These are phyloP conservation scores for Sylvilagus floridanus DNA, from an alignment of 2,797 vertebrate genomes.

Conservation along the genomic window DNA sequence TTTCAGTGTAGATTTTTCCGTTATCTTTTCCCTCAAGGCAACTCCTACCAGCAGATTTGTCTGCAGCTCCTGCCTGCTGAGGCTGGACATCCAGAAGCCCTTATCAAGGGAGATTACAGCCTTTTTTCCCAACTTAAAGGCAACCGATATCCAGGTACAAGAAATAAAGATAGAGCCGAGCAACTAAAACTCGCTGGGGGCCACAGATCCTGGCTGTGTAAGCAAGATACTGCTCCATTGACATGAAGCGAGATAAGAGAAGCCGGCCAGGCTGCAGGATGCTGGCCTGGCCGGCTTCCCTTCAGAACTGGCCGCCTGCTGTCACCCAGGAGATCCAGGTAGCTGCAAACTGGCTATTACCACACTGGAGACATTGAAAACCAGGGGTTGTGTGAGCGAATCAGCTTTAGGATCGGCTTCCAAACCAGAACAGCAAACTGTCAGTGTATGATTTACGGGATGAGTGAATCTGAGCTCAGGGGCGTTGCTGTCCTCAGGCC, in stretches of 20 bases:
- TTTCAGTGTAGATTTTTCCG: slow-evolving; percentile 82
- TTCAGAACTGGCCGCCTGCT: background rate
- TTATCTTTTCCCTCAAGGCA: slow-evolving; percentile 84
- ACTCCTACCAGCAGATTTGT: slow-evolving; percentile 81
- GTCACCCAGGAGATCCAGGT: background rate
- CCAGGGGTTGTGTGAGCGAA: background rate
- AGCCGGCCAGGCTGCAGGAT: background rate
- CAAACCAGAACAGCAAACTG: background rate
- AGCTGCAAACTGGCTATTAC: background rate
- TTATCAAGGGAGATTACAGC: slow-evolving; percentile 87
- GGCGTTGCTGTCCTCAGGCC: background rate
- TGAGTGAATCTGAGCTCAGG: background rate
- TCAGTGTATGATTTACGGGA: background rate
- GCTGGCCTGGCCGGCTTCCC: too few species aligned
- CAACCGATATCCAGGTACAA: slow-evolving; percentile 85
- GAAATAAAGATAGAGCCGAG: slow-evolving; percentile 84
- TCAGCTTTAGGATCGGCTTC: background rate
- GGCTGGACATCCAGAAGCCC: slow-evolving; percentile 77
- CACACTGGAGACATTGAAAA: background rate
- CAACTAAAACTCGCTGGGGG: slow-evolving; percentile 77
- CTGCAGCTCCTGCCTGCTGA: slow-evolving; percentile 77
- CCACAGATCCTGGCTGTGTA: slow-evolving; percentile 75
- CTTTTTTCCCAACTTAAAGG: slow-evolving; percentile 81
- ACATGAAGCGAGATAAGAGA: slow-evolving; percentile 58
- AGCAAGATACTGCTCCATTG: slow-evolving; percentile 56